Evolutionary conservation across 2,797 vertebrate species (phyloP), one percentile per base, ranked within the genome.

Genomic region (Benthosema pterotum): DNA sequence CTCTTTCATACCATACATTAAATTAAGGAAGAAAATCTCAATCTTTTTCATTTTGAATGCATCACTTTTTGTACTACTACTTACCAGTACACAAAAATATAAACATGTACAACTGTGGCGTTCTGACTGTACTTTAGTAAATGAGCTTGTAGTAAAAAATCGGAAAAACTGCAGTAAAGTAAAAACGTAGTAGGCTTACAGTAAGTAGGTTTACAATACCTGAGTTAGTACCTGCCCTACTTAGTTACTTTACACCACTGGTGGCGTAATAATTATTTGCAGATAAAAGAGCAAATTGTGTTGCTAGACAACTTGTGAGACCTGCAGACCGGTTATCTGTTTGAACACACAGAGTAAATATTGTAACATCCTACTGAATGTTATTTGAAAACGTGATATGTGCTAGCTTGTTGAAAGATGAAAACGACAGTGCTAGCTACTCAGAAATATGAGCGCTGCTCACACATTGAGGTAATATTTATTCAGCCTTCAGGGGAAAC

Each of bases 251-350:
- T 22, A 22, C 22, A 22, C 22, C 22, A 22, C 22, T 22, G 2
- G 22, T 38, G 32, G 32, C 7, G 32, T 38, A 32, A 38, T 38
- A 38, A 11, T 38, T 11, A 38, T 38, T 38, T 38, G 32, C 32
- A 38, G 32, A 38, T 9, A 38, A 38, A 8, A 38, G 32, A 38
- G 32, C 75, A 32, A 80, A 82, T 75, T 66, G 65, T 83, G 91
- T 92, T 93, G 91, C 91, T 82, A 88, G 89, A 92, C 89, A 90
- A 91, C 87, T 85, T 88, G 69, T 63, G 76, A 80, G 83, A 70
- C 82, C 79, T 70, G 83, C 75, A 49, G 80, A 82, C 76, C 72
- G 32, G 32, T 18, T 11, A 60, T 77, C 56, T 90, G 90, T 87
- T 89, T 84, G 82, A 88, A 89, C 72, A 89, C 73, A 11, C 72